These are phyloP conservation scores for Cyanocitta stelleri DNA, from an alignment of 2,113 vertebrate genomes.

Conservation along the genomic window DNA sequence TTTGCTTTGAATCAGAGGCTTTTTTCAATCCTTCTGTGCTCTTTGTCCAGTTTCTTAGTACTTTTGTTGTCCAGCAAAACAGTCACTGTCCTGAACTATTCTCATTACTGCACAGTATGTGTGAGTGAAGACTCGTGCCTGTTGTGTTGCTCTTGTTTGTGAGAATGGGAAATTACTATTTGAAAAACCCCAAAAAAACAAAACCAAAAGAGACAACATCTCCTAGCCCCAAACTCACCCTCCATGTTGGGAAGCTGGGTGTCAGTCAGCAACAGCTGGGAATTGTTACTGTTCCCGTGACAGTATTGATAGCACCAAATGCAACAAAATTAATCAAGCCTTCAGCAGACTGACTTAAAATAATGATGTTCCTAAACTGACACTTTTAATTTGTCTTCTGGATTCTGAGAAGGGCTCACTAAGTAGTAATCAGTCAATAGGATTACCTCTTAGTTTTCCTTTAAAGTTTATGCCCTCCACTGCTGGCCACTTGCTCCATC, in stretches of 20 bases:
- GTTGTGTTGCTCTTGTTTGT: not conserved
- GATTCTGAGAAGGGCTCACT: not conserved
- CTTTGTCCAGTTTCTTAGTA: constrained; percentile 15
- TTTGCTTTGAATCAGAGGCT: constrained; percentile 57
- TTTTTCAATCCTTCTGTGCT: not conserved
- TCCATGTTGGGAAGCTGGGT: not conserved
- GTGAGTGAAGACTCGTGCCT: not conserved
- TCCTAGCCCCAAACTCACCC: not conserved
- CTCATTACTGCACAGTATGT: accelerated
- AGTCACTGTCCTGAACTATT: not conserved
- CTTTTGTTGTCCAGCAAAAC: constrained; percentile 9
- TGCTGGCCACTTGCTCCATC: not conserved
- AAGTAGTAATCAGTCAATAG: not conserved
- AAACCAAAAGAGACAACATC: not conserved
- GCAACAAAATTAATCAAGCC: not conserved
- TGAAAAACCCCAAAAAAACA: not conserved
- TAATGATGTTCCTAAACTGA: not conserved
- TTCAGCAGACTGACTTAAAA: not conserved
- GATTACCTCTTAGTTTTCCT: not conserved
- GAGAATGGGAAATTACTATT: not conserved
- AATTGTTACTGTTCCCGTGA: not conserved
- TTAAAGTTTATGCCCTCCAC: not conserved
- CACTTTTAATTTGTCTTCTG: not conserved
- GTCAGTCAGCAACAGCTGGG: not conserved
- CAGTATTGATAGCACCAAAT: not conserved